Base-by-base conservation (phyloP, 2,113 vertebrate genomes). In the Syngnathus floridae region DNA sequence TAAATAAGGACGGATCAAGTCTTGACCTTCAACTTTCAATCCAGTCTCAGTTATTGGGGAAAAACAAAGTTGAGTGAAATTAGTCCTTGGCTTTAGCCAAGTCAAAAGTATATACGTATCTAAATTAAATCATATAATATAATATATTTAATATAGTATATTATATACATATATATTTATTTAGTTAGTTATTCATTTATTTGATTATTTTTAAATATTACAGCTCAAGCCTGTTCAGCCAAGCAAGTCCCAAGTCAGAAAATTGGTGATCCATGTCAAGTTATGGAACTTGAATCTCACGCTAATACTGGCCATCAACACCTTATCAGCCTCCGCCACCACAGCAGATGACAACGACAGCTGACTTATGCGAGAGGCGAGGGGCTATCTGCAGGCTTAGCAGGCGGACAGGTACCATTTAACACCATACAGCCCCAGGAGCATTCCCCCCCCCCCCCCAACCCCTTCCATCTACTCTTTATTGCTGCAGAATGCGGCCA, bases 251-350 rank as follows among this genome's bases (percentile, higher is more conserved):
- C 11, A 45, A 45, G 43, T 45, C 43, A 4, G 12, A 45, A 16
- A 41, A 9, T 11, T 11, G 10, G 40, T 41, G 40, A 41, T 11
- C 9, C 10, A 12, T 67, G 9, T 52, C 51, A 52, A 54, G 22
- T 26, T 26, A 55, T 31, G 52, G 31, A 5, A 26, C 22, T 13
- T 12, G 12, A 51, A n/a, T 21, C 49, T 4, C 11, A 10, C 75
- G 73, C 71, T 87, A 84, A 87, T 82, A 78, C 79, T 72, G 77
- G 81, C 86, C 79, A 84, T 89, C 86, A 88, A 84, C 88, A 83
- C 85, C 86, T 83, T 89, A 81, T 84, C 78, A 78, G 66, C 77
- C 40, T 4, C 37, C 31, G 49, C 70, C 76, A 67, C 74, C 9
- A 66, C 80, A 73, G 77, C 81, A 82, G 80, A 84, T 79, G 80